Evolutionary conservation across 2,888 invertebrate genomes (phyloP).

Genomic region (Ochropleura leucogaster): DNA sequence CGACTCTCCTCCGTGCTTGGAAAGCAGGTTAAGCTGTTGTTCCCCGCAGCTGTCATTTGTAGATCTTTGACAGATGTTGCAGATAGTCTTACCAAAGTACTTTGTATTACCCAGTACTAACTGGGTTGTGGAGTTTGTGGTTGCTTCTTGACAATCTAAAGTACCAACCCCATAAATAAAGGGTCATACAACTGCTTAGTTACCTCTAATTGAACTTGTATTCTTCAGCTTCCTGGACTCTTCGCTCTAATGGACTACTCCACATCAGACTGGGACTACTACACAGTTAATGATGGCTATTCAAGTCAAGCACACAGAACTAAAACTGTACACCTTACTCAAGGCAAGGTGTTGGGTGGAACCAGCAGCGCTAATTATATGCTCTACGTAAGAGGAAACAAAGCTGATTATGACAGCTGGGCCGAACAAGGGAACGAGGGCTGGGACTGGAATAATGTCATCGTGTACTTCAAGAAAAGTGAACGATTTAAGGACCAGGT

Average conservation of each 20-base stretch:
- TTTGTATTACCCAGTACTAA: too few species aligned
- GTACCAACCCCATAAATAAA: not conserved
- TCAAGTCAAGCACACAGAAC: slow-evolving; percentile 66
- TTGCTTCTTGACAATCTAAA: too few species aligned
- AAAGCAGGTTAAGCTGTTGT: too few species aligned
- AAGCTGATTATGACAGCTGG: slow-evolving; percentile 92
- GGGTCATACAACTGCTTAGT: not conserved
- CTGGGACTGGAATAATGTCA: slow-evolving; percentile 71
- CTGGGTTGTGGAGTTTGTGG: too few species aligned
- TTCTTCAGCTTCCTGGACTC: slow-evolving; percentile 70
- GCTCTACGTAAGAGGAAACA: slow-evolving; percentile 92
- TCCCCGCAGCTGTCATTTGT: too few species aligned
- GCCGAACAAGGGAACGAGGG: slow-evolving; percentile 90
- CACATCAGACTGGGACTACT: slow-evolving; percentile 60
- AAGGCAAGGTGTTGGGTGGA: slow-evolving; percentile 92
- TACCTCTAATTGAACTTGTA: not conserved
- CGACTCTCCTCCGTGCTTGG: too few species aligned
- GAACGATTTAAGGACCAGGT: slow-evolving; percentile 60
- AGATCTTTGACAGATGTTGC: too few species aligned
- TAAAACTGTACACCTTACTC: slow-evolving; percentile 80
- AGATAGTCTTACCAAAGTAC: too few species aligned
- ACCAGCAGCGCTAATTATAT: slow-evolving; percentile 92
- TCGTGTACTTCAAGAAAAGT: slow-evolving; percentile 71
- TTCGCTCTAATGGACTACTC: slow-evolving; percentile 44
- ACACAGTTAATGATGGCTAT: slow-evolving; percentile 66